Conservation (phyloP, 2,797 vertebrate genomes). For the Protosalanx chinensis region DNA sequence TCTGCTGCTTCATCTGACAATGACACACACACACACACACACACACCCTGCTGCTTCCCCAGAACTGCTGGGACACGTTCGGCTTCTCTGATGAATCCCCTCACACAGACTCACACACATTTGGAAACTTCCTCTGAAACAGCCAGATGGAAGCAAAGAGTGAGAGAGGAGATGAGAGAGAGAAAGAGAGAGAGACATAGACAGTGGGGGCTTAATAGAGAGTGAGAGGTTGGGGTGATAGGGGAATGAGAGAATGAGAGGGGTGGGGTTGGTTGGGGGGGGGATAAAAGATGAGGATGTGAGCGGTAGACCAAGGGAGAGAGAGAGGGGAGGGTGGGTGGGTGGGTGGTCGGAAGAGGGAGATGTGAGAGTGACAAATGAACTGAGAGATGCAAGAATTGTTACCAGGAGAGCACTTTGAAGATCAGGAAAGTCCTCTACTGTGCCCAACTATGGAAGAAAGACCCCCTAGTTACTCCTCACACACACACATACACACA, state of each 20-base stretch:
- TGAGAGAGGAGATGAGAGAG: constrained; percentile 16
- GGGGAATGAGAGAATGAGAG: constrained; percentile 3
- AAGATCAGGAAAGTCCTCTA: background rate
- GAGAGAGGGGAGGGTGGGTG: background rate
- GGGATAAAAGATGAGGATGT: background rate
- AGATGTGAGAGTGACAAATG: background rate
- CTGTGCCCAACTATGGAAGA: background rate
- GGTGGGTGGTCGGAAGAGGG: background rate
- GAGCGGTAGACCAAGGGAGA: background rate
- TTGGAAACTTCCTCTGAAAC: constrained; percentile 7
- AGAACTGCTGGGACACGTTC: constrained; percentile 3
- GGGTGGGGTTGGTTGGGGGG: background rate
- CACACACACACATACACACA: background rate
- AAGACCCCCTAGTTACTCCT: background rate
- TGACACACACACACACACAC: constrained; percentile 2
- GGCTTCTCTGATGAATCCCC: constrained; percentile 5
- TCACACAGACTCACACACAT: constrained; percentile 5
- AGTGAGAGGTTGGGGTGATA: constrained; percentile 5
- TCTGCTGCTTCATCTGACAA: background rate
- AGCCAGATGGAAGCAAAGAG: background rate
- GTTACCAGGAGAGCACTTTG: background rate
- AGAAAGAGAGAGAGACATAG: constrained; percentile 7
- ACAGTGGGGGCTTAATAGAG: constrained; percentile 13
- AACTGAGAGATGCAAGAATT: background rate
- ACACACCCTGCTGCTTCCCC: constrained; percentile 11